Base-by-base conservation (phyloP, 2,113 vertebrate species). In the Sinocyclocheilus maitianheensis region DNA sequence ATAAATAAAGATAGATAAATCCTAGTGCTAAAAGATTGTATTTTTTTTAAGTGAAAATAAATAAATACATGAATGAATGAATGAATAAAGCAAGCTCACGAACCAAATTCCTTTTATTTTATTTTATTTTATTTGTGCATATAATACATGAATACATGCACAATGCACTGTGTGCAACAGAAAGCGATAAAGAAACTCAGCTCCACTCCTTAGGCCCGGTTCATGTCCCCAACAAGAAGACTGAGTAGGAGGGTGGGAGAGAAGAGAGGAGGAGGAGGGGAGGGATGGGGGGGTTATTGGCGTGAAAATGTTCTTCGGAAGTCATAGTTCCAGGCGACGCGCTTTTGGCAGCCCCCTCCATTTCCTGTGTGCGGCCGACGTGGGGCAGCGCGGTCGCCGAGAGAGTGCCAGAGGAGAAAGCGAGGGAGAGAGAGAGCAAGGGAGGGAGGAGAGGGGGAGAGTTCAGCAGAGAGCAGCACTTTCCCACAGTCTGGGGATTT, bases 401-500 rank as follows among this genome's bases (percentile, higher is more conserved):
- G 96, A 96, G 96, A 97, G 94, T 93, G 94, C 91, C 82, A 81
- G 81, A 80, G 84, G 62, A 79, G 84, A 74, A 51, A 84, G 67
- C 18, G 26, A 26, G 69, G 16, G 60, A 80, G 88, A n/a, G 65
- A 30, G 58, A 48, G 11, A 48, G 11, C 4, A 71, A 71, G 62
- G 34, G 71, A 51, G 89, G 86, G 79, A 91, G 91, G 83, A 76
- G 90, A 91, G 92, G 91, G 91, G 89, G 91, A 91, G 93, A 94
- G 95, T 95, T 96, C 94, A 95, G 93, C 93, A 94, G 95, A 95
- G 97, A 97, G 97, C 97, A 97, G 96, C 96, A 96, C 95, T 98
- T 99, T 98, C 98, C 97, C 97, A 97, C 98, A 97, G 97, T 97
- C 97, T 96, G 96, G 96, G 96, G 96, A 96, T 95, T 96, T 96